These are phyloP conservation scores for Tortrix viridana DNA, from an alignment of 2,888 invertebrate species.

Conservation along the genomic window DNA sequence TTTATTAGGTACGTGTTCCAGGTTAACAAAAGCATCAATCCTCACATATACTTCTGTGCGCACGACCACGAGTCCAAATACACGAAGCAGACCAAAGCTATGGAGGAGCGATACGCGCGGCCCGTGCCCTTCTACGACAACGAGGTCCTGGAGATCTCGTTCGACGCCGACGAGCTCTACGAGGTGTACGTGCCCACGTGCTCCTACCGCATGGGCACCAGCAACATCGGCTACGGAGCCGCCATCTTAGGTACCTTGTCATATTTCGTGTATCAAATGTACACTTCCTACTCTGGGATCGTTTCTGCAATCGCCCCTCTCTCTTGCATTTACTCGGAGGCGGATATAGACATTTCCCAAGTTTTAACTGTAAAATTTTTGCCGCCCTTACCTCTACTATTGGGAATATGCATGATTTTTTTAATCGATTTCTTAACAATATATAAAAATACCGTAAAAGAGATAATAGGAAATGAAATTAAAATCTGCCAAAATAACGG, in stretches of 20 bases:
- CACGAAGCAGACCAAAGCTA: slow-evolving; percentile 63
- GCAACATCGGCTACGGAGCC: slow-evolving; percentile 93
- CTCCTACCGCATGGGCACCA: slow-evolving; percentile 97
- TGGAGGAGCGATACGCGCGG: slow-evolving; percentile 49
- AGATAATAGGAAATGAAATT: too few relatives aligned
- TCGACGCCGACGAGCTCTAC: slow-evolving; percentile 67
- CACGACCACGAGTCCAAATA: slow-evolving; percentile 89
- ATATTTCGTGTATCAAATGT: background rate
- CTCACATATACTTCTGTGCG: slow-evolving; percentile 83
- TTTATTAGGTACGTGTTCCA: slow-evolving; percentile 86
- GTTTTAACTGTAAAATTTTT: too few relatives aligned
- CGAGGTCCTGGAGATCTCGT: slow-evolving; percentile 53
- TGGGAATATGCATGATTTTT: too few relatives aligned
- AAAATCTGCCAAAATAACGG: too few relatives aligned
- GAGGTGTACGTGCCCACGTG: slow-evolving; percentile 97
- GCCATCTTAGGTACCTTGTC: slow-evolving; percentile 88
- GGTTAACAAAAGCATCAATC: slow-evolving; percentile 54
- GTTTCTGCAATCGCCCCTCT: too few relatives aligned
- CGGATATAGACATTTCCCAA: too few relatives aligned
- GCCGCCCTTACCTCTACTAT: too few relatives aligned
- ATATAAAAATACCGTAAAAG: too few relatives aligned
- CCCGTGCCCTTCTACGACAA: slow-evolving; percentile 49
- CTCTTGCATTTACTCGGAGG: too few relatives aligned
- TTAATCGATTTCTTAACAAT: too few relatives aligned
- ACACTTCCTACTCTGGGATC: too few relatives aligned